Percentiles rank a stretch among this genome's conserved stretches.
Evolutionary conservation across 1,140 invertebrate species (phyloP).

Genomic region (Zaprionus lachaisei): DNA sequence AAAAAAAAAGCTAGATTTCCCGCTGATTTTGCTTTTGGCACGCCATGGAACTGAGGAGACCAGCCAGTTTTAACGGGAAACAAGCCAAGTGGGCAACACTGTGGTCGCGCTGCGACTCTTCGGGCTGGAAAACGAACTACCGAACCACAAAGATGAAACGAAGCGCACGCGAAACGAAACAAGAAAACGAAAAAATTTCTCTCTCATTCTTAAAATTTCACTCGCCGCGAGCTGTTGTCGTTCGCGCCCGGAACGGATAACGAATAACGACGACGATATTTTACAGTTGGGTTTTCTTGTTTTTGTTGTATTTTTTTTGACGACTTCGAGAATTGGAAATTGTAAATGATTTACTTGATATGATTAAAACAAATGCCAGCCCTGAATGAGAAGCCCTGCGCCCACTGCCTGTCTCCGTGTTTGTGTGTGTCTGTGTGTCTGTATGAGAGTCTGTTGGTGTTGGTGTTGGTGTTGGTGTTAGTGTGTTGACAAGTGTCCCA

Average conservation of each 20-base stretch:
- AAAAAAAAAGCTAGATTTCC: too few species aligned
- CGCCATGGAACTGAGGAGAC: too few species aligned
- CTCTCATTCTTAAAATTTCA: conserved; percentile 56
- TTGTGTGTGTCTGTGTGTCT: conserved; percentile 26
- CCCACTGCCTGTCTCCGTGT: conserved; percentile 7
- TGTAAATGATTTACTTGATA: conserved; percentile 10
- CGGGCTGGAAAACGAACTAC: conserved; percentile 27
- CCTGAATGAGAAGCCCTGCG: conserved; percentile 2
- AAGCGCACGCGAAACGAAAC: conserved; percentile 45
- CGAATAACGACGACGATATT: conserved; percentile 35
- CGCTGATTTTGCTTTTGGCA: too few species aligned
- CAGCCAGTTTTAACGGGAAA: conserved; percentile 8
- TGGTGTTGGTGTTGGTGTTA: background rate
- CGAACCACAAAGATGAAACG: conserved; percentile 35
- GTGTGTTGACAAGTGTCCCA: conserved; percentile 33
- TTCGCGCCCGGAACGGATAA: conserved; percentile 43
- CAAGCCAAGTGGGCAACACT: background rate
- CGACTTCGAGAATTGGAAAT: conserved; percentile 15
- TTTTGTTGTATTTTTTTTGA: conserved; percentile 39
- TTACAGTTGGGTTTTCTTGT: conserved; percentile 43
- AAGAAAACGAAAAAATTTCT: conserved; percentile 53
- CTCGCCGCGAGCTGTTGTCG: conserved; percentile 55
- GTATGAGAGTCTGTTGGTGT: conserved; percentile 3
- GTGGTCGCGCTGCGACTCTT: background rate
- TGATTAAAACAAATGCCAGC: conserved; percentile 29